Base-by-base conservation (phyloP, 2,888 invertebrate genomes). In the Gastracanthus pulcherrimus region DNA sequence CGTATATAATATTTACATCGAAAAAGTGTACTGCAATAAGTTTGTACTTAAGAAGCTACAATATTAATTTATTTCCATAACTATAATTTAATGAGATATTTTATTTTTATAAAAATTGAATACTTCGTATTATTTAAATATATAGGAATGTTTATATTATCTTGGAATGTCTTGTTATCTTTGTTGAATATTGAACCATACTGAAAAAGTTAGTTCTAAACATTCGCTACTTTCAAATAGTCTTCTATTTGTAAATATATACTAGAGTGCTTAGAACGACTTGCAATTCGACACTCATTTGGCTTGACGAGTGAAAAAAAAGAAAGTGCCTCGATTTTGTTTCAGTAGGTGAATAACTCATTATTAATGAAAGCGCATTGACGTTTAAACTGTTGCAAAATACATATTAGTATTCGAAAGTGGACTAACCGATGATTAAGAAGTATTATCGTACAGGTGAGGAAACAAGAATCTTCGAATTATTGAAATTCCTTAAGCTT, bases 321-420 rank as follows among this genome's bases (percentile, higher is more conserved):
- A 78, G 71, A 78, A 71, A 71, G 71, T 64, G 51, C 41, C 51
- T 78, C 23, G 48, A 71, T 60, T 71, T 58, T 64, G 70, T 71
- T 64, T 71, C 71, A 26, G 45, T 36, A 70, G 19, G 16, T 38
- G 71, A 64, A 64, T 78, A 78, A 78, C 64, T 71, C 51, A 78
- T 78, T 38, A 76, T 76, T 60, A 78, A 71, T 51, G 70, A 64
- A 70, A 62, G 77, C 77, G 26, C 36, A 71, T 78, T 62, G 71
- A 78, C 62, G 71, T 51, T 76, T 64, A 36, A 62, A 36, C 29
- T 71, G 51, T 78, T 78, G 71, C 71, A 71, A 78, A 70, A 78
- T 60, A 64, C 19, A 36, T 71, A 58, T 78, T 29, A 51, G 71
- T 71, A 64, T 78, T 78, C 64, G 78, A 78, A 77, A 78, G 78